Evolutionary conservation across 1,140 invertebrate species (phyloP).

Genomic region (Drosophila sp.): DNA sequence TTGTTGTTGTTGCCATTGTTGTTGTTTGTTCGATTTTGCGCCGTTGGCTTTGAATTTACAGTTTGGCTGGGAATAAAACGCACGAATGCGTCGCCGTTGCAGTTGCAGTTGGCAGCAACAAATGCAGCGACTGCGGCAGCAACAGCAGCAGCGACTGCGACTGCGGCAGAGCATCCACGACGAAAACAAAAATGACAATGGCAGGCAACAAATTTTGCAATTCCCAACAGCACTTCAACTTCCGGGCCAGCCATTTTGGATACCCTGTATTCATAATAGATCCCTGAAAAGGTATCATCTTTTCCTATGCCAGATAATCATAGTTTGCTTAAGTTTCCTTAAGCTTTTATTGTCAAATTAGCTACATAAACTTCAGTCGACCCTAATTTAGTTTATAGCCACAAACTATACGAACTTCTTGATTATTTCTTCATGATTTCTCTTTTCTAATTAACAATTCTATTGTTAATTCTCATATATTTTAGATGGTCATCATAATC

Average conservation of each 20-base stretch:
- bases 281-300: background rate
- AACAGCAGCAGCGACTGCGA: background rate
- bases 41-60: constrained; percentile 77
- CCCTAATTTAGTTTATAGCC: no score
- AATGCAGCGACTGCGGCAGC: constrained; percentile 16
- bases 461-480: no score
- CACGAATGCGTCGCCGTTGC: constrained; percentile 63
- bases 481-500: no score
- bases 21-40: constrained; percentile 69
- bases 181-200: constrained; percentile 81
- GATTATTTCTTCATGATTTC: no score
- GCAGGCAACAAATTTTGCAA: constrained; percentile 80
- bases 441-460: no score
- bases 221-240: constrained; percentile 80
- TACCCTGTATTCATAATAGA: constrained; percentile 11
- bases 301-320: background rate
- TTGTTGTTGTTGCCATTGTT: constrained; percentile 29
- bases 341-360: no score
- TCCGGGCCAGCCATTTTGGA: constrained; percentile 67
- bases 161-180: constrained; percentile 18
- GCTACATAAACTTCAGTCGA: no score
- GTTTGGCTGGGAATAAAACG: constrained; percentile 74
- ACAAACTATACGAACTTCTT: no score
- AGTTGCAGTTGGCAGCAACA: background rate
- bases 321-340: no score